These are phyloP conservation scores for Pelusios castaneus DNA, from an alignment of 2,113 vertebrate genomes.

Conservation along the genomic window DNA sequence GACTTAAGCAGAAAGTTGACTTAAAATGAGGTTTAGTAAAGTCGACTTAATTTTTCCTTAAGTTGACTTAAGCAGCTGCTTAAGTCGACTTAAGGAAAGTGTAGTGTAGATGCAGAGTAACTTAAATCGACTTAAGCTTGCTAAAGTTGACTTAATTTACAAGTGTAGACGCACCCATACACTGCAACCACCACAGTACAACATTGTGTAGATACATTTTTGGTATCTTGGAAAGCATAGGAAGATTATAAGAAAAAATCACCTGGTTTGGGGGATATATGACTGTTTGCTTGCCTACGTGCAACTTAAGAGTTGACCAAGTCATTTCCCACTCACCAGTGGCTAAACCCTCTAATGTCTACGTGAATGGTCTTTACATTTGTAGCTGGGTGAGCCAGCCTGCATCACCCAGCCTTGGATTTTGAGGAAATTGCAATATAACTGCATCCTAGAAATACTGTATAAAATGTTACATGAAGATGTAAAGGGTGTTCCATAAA, in stretches of 20 bases:
- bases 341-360: neutral
- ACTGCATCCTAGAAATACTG: neutral
- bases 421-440: neutral
- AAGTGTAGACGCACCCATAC: too few relatives aligned
- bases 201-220: neutral
- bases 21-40: too few relatives aligned
- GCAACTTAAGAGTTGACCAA: neutral
- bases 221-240: neutral
- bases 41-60: too few relatives aligned
- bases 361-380: neutral
- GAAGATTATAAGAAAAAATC: neutral
- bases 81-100: too few relatives aligned
- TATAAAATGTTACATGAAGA: conserved; percentile 11
- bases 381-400: neutral
- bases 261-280: neutral
- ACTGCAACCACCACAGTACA: neutral
- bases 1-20: too few relatives aligned
- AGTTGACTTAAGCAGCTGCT: too few relatives aligned
- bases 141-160: too few relatives aligned
- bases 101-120: too few relatives aligned
- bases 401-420: neutral
- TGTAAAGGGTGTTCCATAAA: neutral
- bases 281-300: neutral
- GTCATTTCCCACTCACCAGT: neutral
- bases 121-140: too few relatives aligned